These are phyloP conservation scores for Ia io DNA, from an alignment of 2,113 vertebrate genomes.

Conservation along the genomic window DNA sequence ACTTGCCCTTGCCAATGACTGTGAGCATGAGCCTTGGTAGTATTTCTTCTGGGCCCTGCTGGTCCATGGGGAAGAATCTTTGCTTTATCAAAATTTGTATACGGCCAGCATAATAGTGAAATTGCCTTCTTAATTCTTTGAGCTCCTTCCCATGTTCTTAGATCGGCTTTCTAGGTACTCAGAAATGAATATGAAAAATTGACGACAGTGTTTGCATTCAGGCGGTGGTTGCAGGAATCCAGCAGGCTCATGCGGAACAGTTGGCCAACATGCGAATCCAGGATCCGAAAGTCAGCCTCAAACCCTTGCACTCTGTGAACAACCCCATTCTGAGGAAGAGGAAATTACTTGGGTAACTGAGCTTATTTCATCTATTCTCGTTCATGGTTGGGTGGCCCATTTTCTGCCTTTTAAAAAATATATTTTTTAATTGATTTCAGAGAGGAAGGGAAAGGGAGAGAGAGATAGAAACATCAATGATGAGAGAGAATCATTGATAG, in stretches of 20 bases:
- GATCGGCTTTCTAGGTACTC: background rate
- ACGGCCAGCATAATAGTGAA: background rate
- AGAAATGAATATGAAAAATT: slow-evolving; percentile 27
- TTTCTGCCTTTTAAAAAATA: background rate
- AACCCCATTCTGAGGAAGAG: slow-evolving; percentile 99
- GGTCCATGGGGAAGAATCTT: background rate
- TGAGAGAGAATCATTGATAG: too few relatives aligned
- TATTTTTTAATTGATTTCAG: too few relatives aligned
- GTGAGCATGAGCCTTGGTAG: background rate
- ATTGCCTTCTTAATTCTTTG: background rate
- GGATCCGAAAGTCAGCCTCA: slow-evolving; percentile 97
- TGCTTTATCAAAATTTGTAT: background rate
- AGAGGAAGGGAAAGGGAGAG: too few relatives aligned
- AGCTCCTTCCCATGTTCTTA: slow-evolving; percentile 10
- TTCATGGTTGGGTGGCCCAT: background rate
- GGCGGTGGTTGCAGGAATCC: slow-evolving; percentile 98
- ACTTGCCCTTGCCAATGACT: background rate
- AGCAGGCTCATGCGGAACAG: slow-evolving; percentile 98
- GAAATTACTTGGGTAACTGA: slow-evolving; percentile 93
- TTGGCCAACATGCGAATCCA: slow-evolving; percentile 99
- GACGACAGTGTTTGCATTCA: slow-evolving; percentile 69
- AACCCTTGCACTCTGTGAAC: slow-evolving; percentile 97
- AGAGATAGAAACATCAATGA: too few relatives aligned
- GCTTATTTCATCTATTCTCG: background rate
- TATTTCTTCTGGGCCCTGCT: background rate